Evolutionary conservation across 2,888 invertebrate species (phyloP).

Genomic region (Incurvaria masculella): DNA sequence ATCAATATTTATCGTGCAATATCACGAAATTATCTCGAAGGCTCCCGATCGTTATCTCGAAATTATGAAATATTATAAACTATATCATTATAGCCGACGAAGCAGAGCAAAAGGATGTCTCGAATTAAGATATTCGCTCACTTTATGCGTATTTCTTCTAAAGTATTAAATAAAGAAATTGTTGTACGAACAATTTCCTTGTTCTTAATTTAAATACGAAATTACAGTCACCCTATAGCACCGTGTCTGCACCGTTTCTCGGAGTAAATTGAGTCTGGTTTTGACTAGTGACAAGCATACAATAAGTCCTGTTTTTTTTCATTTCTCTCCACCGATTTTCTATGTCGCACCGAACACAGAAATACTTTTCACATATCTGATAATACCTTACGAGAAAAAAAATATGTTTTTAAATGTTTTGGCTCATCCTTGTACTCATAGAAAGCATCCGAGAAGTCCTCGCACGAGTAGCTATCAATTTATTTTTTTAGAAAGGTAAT

Average conservation of each 20-base stretch:
- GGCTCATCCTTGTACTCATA: too few species aligned
- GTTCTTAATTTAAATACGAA: neutral
- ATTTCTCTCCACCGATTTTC: too few species aligned
- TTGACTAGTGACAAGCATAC: too few species aligned
- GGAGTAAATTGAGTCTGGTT: neutral
- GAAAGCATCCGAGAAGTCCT: too few species aligned
- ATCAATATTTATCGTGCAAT: neutral
- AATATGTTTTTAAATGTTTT: too few species aligned
- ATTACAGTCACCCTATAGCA: neutral
- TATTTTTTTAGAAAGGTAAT: too few species aligned
- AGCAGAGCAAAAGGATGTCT: neutral
- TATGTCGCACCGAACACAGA: too few species aligned
- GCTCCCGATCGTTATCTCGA: neutral
- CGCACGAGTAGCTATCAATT: too few species aligned
- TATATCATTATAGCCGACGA: neutral
- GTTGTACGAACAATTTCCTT: neutral
- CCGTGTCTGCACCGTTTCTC: neutral
- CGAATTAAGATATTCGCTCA: neutral
- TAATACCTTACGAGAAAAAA: too few species aligned
- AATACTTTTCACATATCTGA: too few species aligned
- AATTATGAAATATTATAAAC: neutral
- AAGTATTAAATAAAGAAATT: neutral
- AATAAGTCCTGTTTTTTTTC: too few species aligned
- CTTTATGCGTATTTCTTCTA: neutral
- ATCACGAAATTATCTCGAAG: neutral